Conservation (phyloP, 2,797 vertebrate species). For the Ibycter americanus region DNA sequence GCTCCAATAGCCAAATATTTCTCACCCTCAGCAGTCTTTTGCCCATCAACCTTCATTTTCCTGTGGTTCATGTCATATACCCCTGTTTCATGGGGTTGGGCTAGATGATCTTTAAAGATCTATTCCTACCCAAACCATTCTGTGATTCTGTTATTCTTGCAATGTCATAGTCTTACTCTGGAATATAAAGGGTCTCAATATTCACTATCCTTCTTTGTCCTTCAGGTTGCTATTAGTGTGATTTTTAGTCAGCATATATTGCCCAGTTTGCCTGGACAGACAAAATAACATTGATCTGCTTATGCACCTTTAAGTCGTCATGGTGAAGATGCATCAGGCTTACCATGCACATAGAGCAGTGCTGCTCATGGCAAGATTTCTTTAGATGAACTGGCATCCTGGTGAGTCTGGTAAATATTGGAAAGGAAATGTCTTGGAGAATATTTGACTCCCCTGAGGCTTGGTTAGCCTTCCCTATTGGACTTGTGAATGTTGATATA, state of each 20-base stretch:
- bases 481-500: neutral
- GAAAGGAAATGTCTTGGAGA: neutral
- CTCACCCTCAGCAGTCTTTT: neutral
- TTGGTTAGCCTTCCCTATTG: neutral
- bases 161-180: neutral
- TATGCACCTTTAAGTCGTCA: neutral
- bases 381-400: neutral
- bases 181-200: neutral
- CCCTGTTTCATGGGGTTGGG: neutral
- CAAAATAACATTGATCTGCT: neutral
- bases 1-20: neutral
- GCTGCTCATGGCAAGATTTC: neutral
- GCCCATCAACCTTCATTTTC: neutral
- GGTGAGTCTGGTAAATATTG: neutral
- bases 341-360: too few relatives aligned
- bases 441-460: neutral
- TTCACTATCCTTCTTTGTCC: neutral
- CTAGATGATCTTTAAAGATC: neutral
- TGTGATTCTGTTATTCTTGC: neutral
- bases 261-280: neutral
- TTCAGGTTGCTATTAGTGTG: neutral
- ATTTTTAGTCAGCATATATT: neutral
- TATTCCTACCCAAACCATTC: neutral
- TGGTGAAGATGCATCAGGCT: neutral
- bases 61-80: rapidly evolving